Conservation (phyloP, 2,797 vertebrate genomes). For the Podarcis lilfordi region DNA sequence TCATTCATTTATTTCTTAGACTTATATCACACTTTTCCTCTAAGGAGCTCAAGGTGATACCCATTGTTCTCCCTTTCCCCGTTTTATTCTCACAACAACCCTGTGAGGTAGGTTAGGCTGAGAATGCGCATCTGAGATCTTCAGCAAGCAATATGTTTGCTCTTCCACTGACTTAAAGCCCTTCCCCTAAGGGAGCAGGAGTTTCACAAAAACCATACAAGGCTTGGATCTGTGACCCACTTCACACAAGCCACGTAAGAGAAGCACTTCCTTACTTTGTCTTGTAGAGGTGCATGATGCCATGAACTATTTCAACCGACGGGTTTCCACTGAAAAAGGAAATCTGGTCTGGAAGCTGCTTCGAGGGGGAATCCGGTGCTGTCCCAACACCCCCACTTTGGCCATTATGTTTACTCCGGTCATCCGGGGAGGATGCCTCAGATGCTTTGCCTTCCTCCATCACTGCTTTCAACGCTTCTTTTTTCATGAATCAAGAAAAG, state of each 20-base stretch:
- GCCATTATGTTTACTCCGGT: constrained; percentile 66
- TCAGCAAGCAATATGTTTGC: neutral
- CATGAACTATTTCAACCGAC: constrained; percentile 95
- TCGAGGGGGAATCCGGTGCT: constrained; percentile 89
- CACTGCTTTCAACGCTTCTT: constrained; percentile 59
- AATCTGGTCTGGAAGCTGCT: constrained; percentile 96
- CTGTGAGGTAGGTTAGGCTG: no score
- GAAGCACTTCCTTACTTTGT: constrained; percentile 87
- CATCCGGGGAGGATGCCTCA: constrained; percentile 63
- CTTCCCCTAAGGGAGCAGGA: neutral
- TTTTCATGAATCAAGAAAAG: constrained; percentile 68
- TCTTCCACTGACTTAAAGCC: neutral
- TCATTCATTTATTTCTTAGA: no score
- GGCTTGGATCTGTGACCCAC: no score
- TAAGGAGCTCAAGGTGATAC: no score
- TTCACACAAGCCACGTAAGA: neutral
- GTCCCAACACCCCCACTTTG: constrained; percentile 65
- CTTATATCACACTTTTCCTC: no score
- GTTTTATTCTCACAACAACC: no score
- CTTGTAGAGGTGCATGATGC: constrained; percentile 99
- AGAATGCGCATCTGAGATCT: neutral
- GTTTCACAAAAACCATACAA: neutral
- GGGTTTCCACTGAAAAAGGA: constrained; percentile 99
- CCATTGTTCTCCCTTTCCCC: no score
- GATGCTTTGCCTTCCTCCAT: constrained; percentile 65